A percentile compares a stretch with the other conserved stretches of the same genome.
phyloP scores from a whole-genome alignment of 2,113 vertebrate species.

The Plecturocebus donacophilus region DNA sequence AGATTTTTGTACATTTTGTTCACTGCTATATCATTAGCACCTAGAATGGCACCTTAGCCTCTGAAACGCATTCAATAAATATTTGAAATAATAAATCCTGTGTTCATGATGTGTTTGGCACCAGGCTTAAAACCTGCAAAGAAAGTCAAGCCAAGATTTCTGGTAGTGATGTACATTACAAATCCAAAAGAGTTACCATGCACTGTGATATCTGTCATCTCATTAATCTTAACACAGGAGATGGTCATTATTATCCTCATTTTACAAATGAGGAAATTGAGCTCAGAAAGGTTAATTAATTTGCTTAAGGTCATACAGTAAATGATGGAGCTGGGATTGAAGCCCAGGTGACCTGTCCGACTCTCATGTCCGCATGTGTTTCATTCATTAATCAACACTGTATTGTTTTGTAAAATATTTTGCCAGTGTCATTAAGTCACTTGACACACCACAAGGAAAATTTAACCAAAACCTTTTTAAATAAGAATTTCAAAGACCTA shows the following conservation, averaged over 20 bases:
- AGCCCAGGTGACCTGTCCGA: background rate
- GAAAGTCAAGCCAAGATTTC: background rate
- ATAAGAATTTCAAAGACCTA: conserved; percentile 8
- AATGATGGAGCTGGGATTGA: background rate
- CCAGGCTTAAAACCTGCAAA: background rate
- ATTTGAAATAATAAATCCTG: background rate
- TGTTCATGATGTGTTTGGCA: background rate
- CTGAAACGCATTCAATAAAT: conserved; percentile 14
- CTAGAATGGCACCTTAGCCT: background rate
- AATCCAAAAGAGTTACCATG: background rate
- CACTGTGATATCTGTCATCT: background rate
- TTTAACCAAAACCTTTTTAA: background rate
- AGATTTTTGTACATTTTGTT: background rate
- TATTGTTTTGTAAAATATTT: background rate
- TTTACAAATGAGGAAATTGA: conserved; percentile 34
- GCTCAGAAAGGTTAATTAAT: conserved; percentile 40
- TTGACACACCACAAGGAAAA: background rate
- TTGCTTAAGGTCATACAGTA: background rate
- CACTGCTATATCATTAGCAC: background rate
- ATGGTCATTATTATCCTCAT: conserved; percentile 3
- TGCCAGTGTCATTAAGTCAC: background rate
- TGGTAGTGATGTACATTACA: background rate
- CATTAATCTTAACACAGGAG: conserved; percentile 2
- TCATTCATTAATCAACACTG: background rate
- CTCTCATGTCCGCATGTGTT: background rate